phyloP scores from a whole-genome alignment of 2,888 invertebrate species.

The Phragmatobia fuliginosa region DNA sequence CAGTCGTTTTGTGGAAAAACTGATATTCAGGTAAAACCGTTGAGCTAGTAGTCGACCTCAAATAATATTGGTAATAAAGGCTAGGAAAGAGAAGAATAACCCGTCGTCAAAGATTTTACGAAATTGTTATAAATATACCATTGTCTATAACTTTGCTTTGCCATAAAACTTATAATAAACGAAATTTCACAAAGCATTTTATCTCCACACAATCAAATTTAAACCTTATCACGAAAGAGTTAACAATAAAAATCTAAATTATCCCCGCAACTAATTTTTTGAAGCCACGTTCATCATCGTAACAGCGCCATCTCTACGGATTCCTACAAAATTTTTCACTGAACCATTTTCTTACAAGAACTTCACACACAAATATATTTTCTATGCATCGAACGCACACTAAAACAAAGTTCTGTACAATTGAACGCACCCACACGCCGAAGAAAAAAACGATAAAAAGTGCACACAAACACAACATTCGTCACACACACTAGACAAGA shows the following conservation, averaged over 20 bases:
- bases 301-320: constrained; percentile 83
- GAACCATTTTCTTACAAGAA: constrained; percentile 86
- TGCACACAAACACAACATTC: constrained; percentile 71
- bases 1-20: no score
- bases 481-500: constrained; percentile 57
- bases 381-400: constrained; percentile 64
- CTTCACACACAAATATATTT: constrained; percentile 64
- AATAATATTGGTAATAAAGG: no score
- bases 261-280: constrained; percentile 69
- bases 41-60: no score
- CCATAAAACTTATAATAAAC: constrained; percentile 47
- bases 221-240: constrained; percentile 34
- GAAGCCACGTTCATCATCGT: constrained; percentile 68
- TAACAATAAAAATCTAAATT: constrained; percentile 48
- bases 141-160: constrained; percentile 28
- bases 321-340: constrained; percentile 83
- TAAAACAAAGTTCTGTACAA: constrained; percentile 66
- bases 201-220: constrained; percentile 40
- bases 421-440: constrained; percentile 84
- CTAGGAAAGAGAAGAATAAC: no score
- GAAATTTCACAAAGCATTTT: constrained; percentile 51
- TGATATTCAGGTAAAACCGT: no score
- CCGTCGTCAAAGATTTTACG: constrained; percentile 31
- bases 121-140: constrained; percentile 38
- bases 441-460: constrained; percentile 85